Evolutionary conservation across 2,888 invertebrate genomes (phyloP), one percentile per base, ranked within the genome.

Genomic region (Dioctria linearis): DNA sequence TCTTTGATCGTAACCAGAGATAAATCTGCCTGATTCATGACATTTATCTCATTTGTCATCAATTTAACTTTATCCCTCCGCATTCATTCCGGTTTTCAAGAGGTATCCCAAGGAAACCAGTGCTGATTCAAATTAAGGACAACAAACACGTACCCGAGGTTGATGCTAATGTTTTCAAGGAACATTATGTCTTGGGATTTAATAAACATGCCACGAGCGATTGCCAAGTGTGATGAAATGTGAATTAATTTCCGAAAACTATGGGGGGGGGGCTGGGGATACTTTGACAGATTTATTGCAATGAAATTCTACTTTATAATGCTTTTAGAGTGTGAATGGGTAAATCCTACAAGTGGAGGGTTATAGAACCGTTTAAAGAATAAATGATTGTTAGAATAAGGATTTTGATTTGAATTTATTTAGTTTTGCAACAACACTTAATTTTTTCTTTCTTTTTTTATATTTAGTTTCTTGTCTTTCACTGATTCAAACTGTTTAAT

Each of bases 1-100:
- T 75, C 81, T 79, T 75, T 75, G 78, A 71, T 79, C 75, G 66
- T 61, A 79, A 73, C 57, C 75, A 66, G 46, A 75, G 79, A 81
- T 81, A 76, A 79, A 76, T 81, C 76, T 65, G 71, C 37, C 73
- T 79, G 81, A 81, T 81, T 81, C 81, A 81, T 81, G 79, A 75
- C 79, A 66, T 65, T 67, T 81, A 79, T 79, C 81, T 65, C 61
- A 79, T 81, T 81, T 81, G 81, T 79, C 79, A 81, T 81, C 81
- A 79, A 78, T 81, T 79, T 79, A 54, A 76, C 61, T 63, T 76
- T 63, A 61, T 63, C 40, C 57, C 59, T 11, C 13, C 46, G 49
- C 49, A 25, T 25, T 40, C 63, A 39, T 39, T 63, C 25, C 11
- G 43, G 8, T 25, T 25, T 25, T 42, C 3, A n/a, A 54, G 37